phyloP scores from a whole-genome alignment of 2,797 vertebrate species.

The Poliocrania exsul region DNA sequence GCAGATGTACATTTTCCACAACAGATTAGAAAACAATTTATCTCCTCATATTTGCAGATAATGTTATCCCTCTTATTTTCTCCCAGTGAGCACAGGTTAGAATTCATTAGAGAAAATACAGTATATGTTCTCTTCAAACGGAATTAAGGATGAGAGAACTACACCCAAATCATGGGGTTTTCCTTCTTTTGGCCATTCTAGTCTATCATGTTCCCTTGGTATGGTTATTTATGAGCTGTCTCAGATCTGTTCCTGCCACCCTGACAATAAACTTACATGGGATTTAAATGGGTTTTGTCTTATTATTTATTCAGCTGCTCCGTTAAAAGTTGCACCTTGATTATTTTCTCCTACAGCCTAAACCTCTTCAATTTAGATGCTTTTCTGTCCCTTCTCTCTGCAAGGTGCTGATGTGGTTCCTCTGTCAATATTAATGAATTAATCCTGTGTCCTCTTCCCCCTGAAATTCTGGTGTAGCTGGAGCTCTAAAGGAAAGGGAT shows the following conservation, averaged over 20 bases:
- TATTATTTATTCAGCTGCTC: not conserved
- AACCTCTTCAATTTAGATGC: not conserved
- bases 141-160: not conserved
- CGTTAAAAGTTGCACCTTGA: not conserved
- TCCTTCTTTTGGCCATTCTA: not conserved
- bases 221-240: not conserved
- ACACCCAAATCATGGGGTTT: rapidly evolving
- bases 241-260: not conserved
- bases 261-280: not conserved
- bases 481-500: not conserved
- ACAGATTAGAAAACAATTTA: not conserved
- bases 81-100: not conserved
- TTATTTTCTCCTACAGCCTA: not conserved
- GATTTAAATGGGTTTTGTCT: not conserved
- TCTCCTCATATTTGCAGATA: not conserved
- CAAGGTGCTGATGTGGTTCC: not conserved
- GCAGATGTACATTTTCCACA: not conserved
- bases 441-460: not conserved
- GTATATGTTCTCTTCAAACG: not conserved
- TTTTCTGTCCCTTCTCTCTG: not conserved
- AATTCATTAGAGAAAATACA: not conserved
- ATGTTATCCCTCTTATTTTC: not conserved
- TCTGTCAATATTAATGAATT: not conserved
- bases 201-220: not conserved
- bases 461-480: not conserved